A percentile compares a stretch with the other conserved stretches of the same genome.
Evolutionary conservation across 2,888 invertebrate species (phyloP).

Genomic region (Calephelis perditalis): DNA sequence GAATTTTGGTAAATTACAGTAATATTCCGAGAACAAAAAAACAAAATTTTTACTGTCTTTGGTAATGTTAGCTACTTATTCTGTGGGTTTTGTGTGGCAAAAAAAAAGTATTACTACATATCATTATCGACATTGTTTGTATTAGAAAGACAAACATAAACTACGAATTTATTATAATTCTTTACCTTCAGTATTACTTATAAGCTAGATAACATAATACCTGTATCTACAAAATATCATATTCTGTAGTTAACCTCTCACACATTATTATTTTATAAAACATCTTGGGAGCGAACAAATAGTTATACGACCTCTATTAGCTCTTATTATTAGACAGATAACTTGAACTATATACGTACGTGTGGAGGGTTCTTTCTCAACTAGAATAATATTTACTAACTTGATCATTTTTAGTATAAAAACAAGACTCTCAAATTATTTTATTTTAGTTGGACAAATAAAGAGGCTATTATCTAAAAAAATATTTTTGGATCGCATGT

Average conservation of each 20-base stretch:
- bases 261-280: conserved; percentile 19
- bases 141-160: no score
- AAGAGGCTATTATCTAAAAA: neutral
- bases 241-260: conserved; percentile 6
- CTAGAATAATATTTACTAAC: neutral
- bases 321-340: neutral
- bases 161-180: no score
- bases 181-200: neutral
- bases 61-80: no score
- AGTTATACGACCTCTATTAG: conserved; percentile 10
- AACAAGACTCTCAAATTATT: neutral
- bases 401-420: conserved; percentile 18
- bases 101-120: no score
- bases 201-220: neutral
- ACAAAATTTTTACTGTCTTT: no score
- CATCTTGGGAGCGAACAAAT: conserved; percentile 14
- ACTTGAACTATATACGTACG: neutral
- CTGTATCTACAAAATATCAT: neutral
- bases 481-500: neutral
- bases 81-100: no score
- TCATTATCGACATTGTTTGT: no score
- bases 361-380: neutral
- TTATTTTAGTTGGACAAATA: neutral
- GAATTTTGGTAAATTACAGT: no score
- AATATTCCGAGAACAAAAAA: no score